Percentiles rank a stretch among this genome's conserved stretches.
Conservation (phyloP, 2,888 invertebrate species). For the Chalcis sispes region DNA sequence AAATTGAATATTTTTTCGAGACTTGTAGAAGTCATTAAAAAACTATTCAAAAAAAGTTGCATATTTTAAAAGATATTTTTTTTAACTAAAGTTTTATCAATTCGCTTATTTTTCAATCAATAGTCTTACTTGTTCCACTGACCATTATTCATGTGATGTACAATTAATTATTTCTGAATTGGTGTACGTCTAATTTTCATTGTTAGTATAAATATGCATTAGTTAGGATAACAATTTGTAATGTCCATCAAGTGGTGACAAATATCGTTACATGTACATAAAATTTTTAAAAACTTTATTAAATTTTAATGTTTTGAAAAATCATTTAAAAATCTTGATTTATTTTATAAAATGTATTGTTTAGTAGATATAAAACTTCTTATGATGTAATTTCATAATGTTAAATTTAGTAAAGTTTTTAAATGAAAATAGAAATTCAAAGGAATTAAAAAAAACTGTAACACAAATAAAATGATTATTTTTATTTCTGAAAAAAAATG, state of each 20-base stretch:
- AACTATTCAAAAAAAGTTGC: slow-evolving; percentile 47
- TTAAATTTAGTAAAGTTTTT: slow-evolving; percentile 59
- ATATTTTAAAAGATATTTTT: slow-evolving; percentile 50
- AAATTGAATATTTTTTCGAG: slow-evolving; percentile 53
- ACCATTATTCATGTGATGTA: slow-evolving; percentile 57
- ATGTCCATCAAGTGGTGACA: slow-evolving; percentile 58
- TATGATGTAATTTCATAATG: slow-evolving; percentile 47
- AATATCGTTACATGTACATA: slow-evolving; percentile 59
- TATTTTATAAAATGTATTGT: slow-evolving; percentile 51
- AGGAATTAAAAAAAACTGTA: slow-evolving; percentile 56
- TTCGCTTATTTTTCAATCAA: slow-evolving; percentile 45
- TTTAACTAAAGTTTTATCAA: slow-evolving; percentile 53
- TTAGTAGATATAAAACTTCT: slow-evolving; percentile 45
- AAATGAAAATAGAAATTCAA: slow-evolving; percentile 55
- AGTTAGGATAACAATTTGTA: slow-evolving; percentile 59
- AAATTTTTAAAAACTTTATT: slow-evolving; percentile 59
- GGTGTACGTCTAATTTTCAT: slow-evolving; percentile 58
- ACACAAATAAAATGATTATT: slow-evolving; percentile 57
- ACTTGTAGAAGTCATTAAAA: slow-evolving; percentile 51
- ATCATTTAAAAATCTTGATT: slow-evolving; percentile 41
- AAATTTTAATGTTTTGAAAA: slow-evolving; percentile 56
- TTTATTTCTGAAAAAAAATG: slow-evolving; percentile 57
- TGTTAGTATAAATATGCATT: slow-evolving; percentile 58
- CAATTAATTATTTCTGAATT: slow-evolving; percentile 54
- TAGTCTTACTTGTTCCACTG: slow-evolving; percentile 51